phyloP scores from a whole-genome alignment of 1,140 invertebrate genomes.

The Thaumatotibia leucotreta region DNA sequence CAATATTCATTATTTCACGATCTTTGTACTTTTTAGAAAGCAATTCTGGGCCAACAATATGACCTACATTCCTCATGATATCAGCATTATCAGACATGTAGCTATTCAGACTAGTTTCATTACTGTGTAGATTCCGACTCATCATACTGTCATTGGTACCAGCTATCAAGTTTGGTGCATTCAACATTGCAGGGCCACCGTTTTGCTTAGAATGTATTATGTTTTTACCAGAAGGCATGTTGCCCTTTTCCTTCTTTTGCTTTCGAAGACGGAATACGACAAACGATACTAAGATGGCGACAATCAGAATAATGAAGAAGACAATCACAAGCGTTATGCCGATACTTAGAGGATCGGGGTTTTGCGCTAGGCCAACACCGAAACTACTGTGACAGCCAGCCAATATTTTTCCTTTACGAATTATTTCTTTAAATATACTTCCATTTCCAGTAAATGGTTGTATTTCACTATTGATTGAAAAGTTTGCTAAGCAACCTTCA shows the following conservation, averaged over 20 bases:
- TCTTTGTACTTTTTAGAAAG: constrained; percentile 93
- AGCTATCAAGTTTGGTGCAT: constrained; percentile 77
- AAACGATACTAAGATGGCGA: constrained; percentile 92
- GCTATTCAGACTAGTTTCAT: constrained; percentile 77
- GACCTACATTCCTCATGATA: constrained; percentile 82
- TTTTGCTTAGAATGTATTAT: constrained; percentile 82
- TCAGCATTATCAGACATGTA: constrained; percentile 83
- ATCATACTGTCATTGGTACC: constrained; percentile 78
- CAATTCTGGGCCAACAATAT: constrained; percentile 86
- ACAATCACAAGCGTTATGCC: constrained; percentile 95
- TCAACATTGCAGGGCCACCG: constrained; percentile 76
- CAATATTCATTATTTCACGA: constrained; percentile 83
- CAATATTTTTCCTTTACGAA: constrained; percentile 82
- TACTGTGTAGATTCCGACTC: constrained; percentile 74
- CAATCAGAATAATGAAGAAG: constrained; percentile 93
- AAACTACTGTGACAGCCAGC: constrained; percentile 83
- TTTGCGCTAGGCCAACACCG: constrained; percentile 84
- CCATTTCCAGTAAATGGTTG: constrained; percentile 93
- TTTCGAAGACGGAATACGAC: constrained; percentile 91
- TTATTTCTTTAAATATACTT: constrained; percentile 84
- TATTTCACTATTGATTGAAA: constrained; percentile 91
- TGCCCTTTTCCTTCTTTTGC: constrained; percentile 89
- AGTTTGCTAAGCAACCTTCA: constrained; percentile 93
- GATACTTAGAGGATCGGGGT: constrained; percentile 91
- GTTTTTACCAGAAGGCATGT: constrained; percentile 75